A percentile compares a stretch with the other conserved stretches of the same genome.
These are phyloP conservation scores for Felis chaus DNA, from an alignment of 2,113 vertebrate genomes.

Conservation along the genomic window DNA sequence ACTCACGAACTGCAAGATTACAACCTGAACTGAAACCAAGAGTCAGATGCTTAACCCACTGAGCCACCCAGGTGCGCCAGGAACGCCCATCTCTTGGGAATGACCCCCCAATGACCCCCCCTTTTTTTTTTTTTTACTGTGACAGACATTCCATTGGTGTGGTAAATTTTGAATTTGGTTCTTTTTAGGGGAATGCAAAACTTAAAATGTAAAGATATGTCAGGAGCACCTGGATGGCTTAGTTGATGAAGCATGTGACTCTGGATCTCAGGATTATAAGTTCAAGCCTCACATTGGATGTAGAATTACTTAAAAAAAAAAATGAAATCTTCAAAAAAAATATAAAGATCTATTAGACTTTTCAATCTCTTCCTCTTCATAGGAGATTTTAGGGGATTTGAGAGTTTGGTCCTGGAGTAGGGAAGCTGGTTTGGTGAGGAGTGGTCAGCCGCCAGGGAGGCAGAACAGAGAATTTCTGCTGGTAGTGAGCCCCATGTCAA, in stretches of 20 bases:
- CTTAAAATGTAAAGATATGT: neutral
- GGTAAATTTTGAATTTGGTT: constrained; percentile 3
- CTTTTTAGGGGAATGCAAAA: neutral
- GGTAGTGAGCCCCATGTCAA: neutral
- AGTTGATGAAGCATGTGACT: neutral
- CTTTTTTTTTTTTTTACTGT: neutral
- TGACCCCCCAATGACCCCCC: neutral
- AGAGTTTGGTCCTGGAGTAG: neutral
- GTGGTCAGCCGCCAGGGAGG: neutral
- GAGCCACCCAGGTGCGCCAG: too few species aligned
- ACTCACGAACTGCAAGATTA: too few species aligned
- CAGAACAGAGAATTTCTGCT: neutral
- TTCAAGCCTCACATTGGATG: neutral
- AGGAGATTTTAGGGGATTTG: neutral
- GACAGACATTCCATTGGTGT: neutral
- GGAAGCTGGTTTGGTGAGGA: neutral
- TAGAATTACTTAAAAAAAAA: neutral
- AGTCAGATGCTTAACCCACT: too few species aligned
- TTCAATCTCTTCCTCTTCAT: neutral
- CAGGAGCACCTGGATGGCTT: neutral
- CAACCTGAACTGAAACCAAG: too few species aligned
- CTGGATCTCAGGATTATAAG: neutral
- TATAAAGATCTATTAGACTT: neutral
- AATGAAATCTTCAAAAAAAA: neutral
- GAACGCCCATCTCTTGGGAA: neutral